phyloP scores from a whole-genome alignment of 2,113 vertebrate species.

The Sisor rabdophorus region DNA sequence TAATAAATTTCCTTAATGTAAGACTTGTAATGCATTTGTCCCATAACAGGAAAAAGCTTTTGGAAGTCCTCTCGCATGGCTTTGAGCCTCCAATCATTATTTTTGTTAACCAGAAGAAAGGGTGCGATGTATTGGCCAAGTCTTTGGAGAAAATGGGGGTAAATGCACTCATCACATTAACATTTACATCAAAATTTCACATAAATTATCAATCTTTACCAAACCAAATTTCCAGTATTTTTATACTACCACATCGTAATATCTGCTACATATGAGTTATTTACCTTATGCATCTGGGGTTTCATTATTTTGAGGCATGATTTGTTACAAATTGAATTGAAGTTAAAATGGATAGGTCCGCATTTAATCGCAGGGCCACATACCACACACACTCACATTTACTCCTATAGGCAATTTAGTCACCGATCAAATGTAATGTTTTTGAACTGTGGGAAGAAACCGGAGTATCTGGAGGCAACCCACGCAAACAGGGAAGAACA shows the following conservation, averaged over 20 bases:
- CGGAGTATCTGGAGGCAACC: too few species aligned
- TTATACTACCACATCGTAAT: not conserved
- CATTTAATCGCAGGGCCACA: too few species aligned
- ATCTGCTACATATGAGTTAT: too few species aligned
- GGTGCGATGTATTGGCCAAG: conserved; percentile 94
- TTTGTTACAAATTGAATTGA: not conserved
- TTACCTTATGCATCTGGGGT: too few species aligned
- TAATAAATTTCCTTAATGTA: not conserved
- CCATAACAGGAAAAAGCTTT: conserved; percentile 85
- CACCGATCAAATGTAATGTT: too few species aligned
- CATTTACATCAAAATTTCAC: not conserved
- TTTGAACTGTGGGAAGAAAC: too few species aligned
- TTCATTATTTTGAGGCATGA: not conserved
- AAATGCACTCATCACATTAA: conserved; percentile 10
- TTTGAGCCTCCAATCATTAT: conserved; percentile 98
- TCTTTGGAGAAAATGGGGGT: conserved; percentile 99
- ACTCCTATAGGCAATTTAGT: too few species aligned
- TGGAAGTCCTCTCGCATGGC: conserved; percentile 86
- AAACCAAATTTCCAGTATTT: not conserved
- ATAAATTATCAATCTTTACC: not conserved
- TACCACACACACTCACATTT: too few species aligned
- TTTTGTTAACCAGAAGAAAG: conserved; percentile 99
- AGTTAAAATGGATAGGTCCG: too few species aligned
- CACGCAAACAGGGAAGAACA: too few species aligned
- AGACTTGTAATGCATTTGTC: not conserved